These are phyloP conservation scores for Fragum fragum DNA, from an alignment of 2,888 invertebrate species.

Conservation along the genomic window DNA sequence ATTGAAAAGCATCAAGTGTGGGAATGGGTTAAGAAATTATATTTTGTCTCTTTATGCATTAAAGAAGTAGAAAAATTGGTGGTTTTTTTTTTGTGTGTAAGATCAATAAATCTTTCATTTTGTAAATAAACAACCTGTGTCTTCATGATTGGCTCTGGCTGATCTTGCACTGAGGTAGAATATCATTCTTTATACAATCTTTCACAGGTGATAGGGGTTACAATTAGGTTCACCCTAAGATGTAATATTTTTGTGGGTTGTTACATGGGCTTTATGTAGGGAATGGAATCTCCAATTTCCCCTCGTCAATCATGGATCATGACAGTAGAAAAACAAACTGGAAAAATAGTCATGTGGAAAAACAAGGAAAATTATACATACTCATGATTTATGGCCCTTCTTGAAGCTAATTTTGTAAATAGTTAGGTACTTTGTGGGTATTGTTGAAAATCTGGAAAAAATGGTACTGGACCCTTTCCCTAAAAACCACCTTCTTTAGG, in stretches of 20 bases:
- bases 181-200: no score
- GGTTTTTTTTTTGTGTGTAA: no score
- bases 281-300: not conserved
- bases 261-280: not conserved
- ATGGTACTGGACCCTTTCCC: no score
- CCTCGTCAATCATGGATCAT: not conserved
- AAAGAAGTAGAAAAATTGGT: no score
- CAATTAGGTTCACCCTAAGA: not conserved
- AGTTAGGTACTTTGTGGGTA: not conserved
- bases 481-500: no score
- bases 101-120: not conserved
- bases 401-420: not conserved
- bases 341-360: constrained; percentile 2
- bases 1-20: no score
- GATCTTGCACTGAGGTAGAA: no score
- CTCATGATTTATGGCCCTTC: not conserved
- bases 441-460: not conserved
- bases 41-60: no score
- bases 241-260: not conserved
- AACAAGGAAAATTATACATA: constrained; percentile 1
- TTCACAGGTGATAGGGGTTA: not conserved
- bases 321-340: constrained; percentile 2
- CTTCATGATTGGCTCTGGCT: no score
- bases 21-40: no score
- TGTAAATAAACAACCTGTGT: no score